A percentile compares a stretch with the other conserved stretches of the same genome.
Evolutionary conservation across 2,797 vertebrate genomes (phyloP).

Genomic region (Chelon auratus): DNA sequence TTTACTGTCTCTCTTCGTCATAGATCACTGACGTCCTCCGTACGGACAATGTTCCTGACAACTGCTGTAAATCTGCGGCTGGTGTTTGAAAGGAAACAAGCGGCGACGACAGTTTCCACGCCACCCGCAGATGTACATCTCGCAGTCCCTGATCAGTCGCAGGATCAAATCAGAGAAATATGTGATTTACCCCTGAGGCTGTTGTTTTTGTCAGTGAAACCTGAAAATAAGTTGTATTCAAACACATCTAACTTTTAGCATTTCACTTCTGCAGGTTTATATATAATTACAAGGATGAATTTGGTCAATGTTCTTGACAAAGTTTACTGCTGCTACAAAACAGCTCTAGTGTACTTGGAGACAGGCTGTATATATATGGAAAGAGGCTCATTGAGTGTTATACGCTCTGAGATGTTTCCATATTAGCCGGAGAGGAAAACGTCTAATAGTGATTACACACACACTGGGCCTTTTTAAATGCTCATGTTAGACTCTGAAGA

Average conservation of each 20-base stretch:
- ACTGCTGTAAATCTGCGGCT: slow-evolving; percentile 69
- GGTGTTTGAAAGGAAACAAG: slow-evolving; percentile 49
- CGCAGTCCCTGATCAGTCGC: slow-evolving; percentile 2
- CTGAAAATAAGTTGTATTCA: neutral
- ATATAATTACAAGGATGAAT: slow-evolving; percentile 13
- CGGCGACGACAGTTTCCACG: slow-evolving; percentile 53
- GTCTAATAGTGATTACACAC: slow-evolving; percentile 55
- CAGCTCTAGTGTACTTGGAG: slow-evolving; percentile 4
- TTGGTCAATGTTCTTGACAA: neutral
- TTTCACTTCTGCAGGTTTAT: slow-evolving; percentile 8
- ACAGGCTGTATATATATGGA: slow-evolving; percentile 17
- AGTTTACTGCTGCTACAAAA: slow-evolving; percentile 20
- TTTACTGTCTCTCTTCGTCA: slow-evolving; percentile 43
- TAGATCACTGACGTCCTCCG: slow-evolving; percentile 55
- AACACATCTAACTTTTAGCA: neutral
- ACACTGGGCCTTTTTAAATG: slow-evolving; percentile 54
- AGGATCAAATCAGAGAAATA: neutral
- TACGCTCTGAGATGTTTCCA: slow-evolving; percentile 64
- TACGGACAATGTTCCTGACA: slow-evolving; percentile 51
- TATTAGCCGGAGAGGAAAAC: slow-evolving; percentile 51
- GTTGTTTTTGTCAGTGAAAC: neutral
- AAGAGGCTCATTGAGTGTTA: slow-evolving; percentile 24
- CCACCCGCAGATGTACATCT: slow-evolving; percentile 54
- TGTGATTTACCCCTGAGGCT: neutral
- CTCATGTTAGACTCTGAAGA: slow-evolving; percentile 36